Base-by-base conservation (phyloP, 2,888 invertebrate species). In the Diarsia mendica region DNA sequence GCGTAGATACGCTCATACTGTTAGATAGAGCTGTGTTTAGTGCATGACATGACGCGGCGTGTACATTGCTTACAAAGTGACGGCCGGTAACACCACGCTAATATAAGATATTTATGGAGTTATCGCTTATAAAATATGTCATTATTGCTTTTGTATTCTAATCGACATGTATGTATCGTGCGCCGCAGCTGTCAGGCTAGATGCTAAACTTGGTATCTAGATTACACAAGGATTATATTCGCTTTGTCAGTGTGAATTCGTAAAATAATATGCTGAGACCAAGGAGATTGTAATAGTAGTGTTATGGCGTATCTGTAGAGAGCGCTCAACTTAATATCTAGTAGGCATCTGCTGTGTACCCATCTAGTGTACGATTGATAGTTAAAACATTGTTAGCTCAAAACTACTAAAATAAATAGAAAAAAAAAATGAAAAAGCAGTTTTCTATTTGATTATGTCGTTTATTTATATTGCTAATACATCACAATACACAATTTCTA, bases 241-340 rank as follows among this genome's bases (percentile, higher is more conserved):
- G 94, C 95, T 95, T 95, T 92, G 88, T 94, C 91, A 89, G 91
- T 94, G 93, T 95, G 93, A 92, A 93, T 91, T 93, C 90, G 89
- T 93, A 90, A 91, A 79, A 80, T 79, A 80, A 92, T 91, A 91
- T 90, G 90, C 90, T 83, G 87, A 92, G 87, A 90, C 91, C 91
- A 91, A 91, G 91, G 93, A 93, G 92, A 93, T 94, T 92, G 91
- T 91, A 84, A 79, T 71, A 75, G 77, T 82, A 80, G 76, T 80
- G 80, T 83, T 83, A 77, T 82, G 83, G 74, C 82, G 87, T 87
- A 85, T 86, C 80, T 75, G 83, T 87, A 87, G 87, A 85, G 89
- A 87, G 89, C 85, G 86, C 82, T 84, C 84, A 75, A 72, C 80
- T 75, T 61, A 65, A 75, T 71, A 64, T 66, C 64, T 53, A 63